Evolutionary conservation across 1,140 invertebrate species (phyloP).

Genomic region (Phymorhynchus buccinoides): DNA sequence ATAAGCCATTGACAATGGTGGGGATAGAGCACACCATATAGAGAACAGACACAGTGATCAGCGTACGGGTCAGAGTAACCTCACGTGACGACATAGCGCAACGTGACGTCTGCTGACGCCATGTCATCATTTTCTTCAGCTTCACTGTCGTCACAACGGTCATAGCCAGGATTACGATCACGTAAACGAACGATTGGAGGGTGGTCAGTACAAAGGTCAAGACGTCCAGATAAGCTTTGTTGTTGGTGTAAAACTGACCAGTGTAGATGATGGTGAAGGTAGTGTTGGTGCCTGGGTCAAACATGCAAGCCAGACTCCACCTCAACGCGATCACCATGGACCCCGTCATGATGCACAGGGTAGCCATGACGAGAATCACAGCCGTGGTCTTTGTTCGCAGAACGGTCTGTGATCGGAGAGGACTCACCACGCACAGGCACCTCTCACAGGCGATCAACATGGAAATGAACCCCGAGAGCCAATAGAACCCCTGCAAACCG

Average conservation of each 20-base stretch:
- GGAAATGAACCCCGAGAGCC: neutral
- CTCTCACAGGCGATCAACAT: neutral
- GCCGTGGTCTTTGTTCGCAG: neutral
- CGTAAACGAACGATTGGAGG: too few species aligned
- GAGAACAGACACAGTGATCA: neutral
- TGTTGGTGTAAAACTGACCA: too few species aligned
- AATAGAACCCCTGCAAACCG: neutral
- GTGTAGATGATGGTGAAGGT: too few species aligned
- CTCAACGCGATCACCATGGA: neutral
- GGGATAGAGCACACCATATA: neutral
- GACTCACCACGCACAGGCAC: constrained; percentile 18
- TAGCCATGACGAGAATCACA: neutral
- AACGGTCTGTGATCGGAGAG: neutral
- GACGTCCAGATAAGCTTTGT: too few species aligned
- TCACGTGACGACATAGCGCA: neutral
- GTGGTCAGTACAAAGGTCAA: too few species aligned
- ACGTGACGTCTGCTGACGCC: neutral
- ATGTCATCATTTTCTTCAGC: neutral
- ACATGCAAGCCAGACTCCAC: neutral
- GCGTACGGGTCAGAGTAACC: neutral
- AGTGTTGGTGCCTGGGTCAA: neutral
- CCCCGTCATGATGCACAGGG: neutral
- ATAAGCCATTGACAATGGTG: neutral
- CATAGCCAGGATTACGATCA: too few species aligned
- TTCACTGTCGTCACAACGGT: too few species aligned